Base-by-base conservation (phyloP, 2,113 vertebrate genomes). In the Ailurus styani region DNA sequence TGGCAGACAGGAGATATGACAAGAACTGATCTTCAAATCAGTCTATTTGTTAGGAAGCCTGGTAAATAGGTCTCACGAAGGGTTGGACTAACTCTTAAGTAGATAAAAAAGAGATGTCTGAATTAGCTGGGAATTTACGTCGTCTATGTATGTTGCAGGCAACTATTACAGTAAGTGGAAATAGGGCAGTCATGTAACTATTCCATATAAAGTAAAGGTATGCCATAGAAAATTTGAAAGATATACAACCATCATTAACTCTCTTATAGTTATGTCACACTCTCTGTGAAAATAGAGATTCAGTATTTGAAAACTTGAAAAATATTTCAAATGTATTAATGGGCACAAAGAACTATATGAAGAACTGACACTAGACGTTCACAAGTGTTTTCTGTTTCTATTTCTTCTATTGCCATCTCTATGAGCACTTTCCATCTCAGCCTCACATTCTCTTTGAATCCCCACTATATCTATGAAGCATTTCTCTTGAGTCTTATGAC, bases 11-110 rank as follows among this genome's bases (percentile, higher is more conserved):
- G 34, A 66, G 23, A 91, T 15, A 31, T 37, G 60, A 96, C 66
- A 87, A 78, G 86, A 75, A 66, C 20, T 40, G 84, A 88, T 95
- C 86, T 57, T 95, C 82, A 64, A 91, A 52, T 42, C 54, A 68
- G n/a, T 52, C 85, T 77, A 37, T 88, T 88, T 83, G 50, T 92
- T 90, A 54, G 83, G 73, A 90, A 34, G 45, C 55, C 64, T 81
- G 54, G n/a, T 62, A 86, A 97, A 64, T 21, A 95, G 79, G 83
- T 82, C 96, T 97, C 92, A 92, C n/a, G 55, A 90, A 96, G 45
- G 47, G 45, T 70, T 70, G 13, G 14, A 60, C 54, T 75, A 92
- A 62, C 55, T 90, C 54, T 47, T 96, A 93, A 82, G 25, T 75
- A 47, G 20, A 55, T 78, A 79, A 87, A 91, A 90, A 94, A 88